A percentile compares a stretch with the other conserved stretches of the same genome.
phyloP scores from a whole-genome alignment of 2,888 invertebrate species.

The Acholoe squamosa region DNA sequence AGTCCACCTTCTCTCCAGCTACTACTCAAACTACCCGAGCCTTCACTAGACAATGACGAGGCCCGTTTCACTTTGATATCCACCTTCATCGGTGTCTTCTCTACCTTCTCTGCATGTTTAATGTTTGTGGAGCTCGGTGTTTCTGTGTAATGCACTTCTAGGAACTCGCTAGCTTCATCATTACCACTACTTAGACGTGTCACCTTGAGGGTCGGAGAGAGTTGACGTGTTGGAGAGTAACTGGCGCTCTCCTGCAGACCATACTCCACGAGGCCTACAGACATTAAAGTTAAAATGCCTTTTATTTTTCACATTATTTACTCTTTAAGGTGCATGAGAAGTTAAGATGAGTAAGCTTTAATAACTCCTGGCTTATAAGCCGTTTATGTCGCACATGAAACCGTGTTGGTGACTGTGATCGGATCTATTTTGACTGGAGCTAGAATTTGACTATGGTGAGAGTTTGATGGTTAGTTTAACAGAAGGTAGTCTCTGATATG shows the following conservation, averaged over 20 bases:
- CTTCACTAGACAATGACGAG: conserved; percentile 7
- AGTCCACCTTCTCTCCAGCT: not conserved
- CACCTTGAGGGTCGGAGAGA: conserved; percentile 75
- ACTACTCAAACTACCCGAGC: not conserved
- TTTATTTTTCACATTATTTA: too few species aligned
- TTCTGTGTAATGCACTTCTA: conserved; percentile 77
- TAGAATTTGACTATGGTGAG: too few species aligned
- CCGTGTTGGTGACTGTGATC: too few species aligned
- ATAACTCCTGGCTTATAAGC: too few species aligned
- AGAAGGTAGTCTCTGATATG: too few species aligned
- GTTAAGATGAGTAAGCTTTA: too few species aligned
- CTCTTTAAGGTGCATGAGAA: too few species aligned
- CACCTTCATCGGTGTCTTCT: conserved; percentile 10
- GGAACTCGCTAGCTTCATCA: conserved; percentile 74
- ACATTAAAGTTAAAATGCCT: too few species aligned
- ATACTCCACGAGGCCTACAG: conserved; percentile 89
- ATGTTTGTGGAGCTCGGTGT: conserved; percentile 36
- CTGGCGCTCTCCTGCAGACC: conserved; percentile 92
- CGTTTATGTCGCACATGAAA: too few species aligned
- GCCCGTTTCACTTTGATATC: not conserved
- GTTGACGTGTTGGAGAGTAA: conserved; percentile 83
- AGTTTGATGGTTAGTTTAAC: too few species aligned
- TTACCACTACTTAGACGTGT: not conserved
- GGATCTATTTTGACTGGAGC: too few species aligned
- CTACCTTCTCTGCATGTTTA: conserved; percentile 54